These are phyloP conservation scores for Allobates femoralis DNA, from an alignment of 2,797 vertebrate species.

Conservation along the genomic window DNA sequence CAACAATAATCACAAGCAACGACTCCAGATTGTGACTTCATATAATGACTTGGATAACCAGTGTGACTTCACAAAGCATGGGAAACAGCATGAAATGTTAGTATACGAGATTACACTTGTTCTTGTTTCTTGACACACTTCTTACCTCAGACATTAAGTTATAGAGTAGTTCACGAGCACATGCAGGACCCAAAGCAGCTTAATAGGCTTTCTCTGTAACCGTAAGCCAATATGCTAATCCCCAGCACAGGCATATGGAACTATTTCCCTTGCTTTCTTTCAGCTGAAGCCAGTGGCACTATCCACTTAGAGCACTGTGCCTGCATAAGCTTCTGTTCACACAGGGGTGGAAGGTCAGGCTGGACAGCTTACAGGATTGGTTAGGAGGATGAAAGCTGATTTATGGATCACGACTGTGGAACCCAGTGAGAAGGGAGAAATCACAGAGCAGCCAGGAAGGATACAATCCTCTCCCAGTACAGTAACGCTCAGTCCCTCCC, in stretches of 20 bases:
- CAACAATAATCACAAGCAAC: neutral
- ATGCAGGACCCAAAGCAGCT: conserved; percentile 71
- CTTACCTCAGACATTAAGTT: conserved; percentile 75
- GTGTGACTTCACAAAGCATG: conserved; percentile 18
- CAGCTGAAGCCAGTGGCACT: conserved; percentile 68
- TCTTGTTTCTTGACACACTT: conserved; percentile 54
- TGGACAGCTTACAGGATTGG: conserved; percentile 73
- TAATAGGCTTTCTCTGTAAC: conserved; percentile 74
- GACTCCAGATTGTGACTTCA: neutral
- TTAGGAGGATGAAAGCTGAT: conserved; percentile 66
- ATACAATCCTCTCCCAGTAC: conserved; percentile 77
- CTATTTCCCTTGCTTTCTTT: conserved; percentile 73
- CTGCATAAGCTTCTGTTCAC: conserved; percentile 70
- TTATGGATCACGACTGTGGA: conserved; percentile 67
- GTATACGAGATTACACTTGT: conserved; percentile 42
- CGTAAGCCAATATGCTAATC: conserved; percentile 80
- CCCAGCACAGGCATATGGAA: conserved; percentile 76
- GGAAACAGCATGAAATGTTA: conserved; percentile 22
- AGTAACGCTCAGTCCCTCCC: conserved; percentile 74
- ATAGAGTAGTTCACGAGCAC: conserved; percentile 72
- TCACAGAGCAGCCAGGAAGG: conserved; percentile 71
- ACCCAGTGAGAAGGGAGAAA: conserved; percentile 62
- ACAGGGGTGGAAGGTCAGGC: conserved; percentile 76
- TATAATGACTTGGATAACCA: conserved; percentile 8
- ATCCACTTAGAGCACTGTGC: conserved; percentile 69